Percentiles rank a stretch among this genome's conserved stretches.
These are phyloP conservation scores for Drosophila glabriapex DNA, from an alignment of 2,888 invertebrate species.

Conservation along the genomic window DNA sequence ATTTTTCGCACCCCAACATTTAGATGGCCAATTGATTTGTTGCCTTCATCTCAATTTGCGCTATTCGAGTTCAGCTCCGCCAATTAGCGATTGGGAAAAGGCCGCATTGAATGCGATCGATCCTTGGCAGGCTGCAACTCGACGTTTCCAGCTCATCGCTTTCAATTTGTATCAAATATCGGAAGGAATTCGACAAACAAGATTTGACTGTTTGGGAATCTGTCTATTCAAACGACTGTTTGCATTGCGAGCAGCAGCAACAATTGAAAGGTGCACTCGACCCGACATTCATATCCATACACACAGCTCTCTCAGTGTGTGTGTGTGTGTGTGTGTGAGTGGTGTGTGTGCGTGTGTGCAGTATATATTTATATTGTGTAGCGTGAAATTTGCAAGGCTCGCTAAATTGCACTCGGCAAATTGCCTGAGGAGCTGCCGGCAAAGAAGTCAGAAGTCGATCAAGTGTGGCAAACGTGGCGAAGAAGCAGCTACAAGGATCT, in stretches of 20 bases:
- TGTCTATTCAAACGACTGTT: constrained; percentile 16
- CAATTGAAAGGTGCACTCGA: constrained; percentile 31
- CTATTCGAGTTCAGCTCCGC: constrained; percentile 9
- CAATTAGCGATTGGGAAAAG: constrained; percentile 35
- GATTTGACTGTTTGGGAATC: constrained; percentile 8
- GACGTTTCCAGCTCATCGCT: constrained; percentile 78
- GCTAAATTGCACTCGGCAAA: constrained; percentile 67
- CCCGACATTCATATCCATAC: not conserved
- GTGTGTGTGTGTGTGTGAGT: not conserved
- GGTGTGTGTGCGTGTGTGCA: constrained; percentile 3
- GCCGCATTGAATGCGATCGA: constrained; percentile 12
- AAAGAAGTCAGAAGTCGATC: constrained; percentile 78
- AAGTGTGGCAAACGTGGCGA: constrained; percentile 49
- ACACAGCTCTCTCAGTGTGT: not conserved
- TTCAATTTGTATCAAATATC: constrained; percentile 74
- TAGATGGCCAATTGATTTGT: constrained; percentile 37
- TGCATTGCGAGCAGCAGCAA: constrained; percentile 18
- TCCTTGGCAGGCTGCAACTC: constrained; percentile 45
- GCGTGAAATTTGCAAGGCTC: constrained; percentile 50
- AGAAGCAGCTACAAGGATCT: constrained; percentile 16
- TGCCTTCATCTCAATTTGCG: constrained; percentile 14
- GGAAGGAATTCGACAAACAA: not conserved
- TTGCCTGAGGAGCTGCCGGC: constrained; percentile 53
- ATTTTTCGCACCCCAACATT: not conserved
- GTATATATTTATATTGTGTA: not conserved